Conservation (phyloP, 2,113 vertebrate genomes). For the Xerus inauris region DNA sequence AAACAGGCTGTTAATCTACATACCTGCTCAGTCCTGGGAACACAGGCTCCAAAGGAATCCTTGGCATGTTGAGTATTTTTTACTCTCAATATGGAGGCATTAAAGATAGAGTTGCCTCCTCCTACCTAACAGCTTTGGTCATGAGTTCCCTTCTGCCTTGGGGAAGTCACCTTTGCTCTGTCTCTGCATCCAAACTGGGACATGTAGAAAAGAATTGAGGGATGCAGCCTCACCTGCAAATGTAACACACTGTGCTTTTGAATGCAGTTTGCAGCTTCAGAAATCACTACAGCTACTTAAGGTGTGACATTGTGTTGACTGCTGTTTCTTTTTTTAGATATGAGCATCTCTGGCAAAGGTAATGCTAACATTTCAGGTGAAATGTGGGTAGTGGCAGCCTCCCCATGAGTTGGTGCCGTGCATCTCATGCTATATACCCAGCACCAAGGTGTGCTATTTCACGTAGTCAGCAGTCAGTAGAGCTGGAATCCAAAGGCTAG, state of each 20-base stretch:
- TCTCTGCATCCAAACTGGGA: neutral
- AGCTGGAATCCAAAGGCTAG: neutral
- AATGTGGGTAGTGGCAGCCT: fast-evolving
- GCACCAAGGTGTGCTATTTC: too few species aligned
- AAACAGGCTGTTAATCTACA: fast-evolving
- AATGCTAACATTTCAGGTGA: neutral
- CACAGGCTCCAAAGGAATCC: neutral
- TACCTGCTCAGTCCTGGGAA: neutral
- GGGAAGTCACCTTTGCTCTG: neutral
- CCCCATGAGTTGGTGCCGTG: fast-evolving
- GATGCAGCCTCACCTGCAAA: fast-evolving
- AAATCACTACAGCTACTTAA: neutral
- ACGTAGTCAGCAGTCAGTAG: too few species aligned
- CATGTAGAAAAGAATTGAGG: fast-evolving
- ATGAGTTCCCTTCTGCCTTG: neutral
- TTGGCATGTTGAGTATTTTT: neutral
- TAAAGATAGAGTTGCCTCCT: neutral
- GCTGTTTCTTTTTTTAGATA: neutral
- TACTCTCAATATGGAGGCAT: neutral
- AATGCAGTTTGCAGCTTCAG: neutral
- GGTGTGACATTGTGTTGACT: neutral
- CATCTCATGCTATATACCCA: neutral
- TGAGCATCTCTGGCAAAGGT: neutral
- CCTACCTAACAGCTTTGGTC: neutral
- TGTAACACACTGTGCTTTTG: neutral